These are phyloP conservation scores for Amblyjoppa proteus DNA, from an alignment of 2,888 invertebrate genomes.

Conservation along the genomic window DNA sequence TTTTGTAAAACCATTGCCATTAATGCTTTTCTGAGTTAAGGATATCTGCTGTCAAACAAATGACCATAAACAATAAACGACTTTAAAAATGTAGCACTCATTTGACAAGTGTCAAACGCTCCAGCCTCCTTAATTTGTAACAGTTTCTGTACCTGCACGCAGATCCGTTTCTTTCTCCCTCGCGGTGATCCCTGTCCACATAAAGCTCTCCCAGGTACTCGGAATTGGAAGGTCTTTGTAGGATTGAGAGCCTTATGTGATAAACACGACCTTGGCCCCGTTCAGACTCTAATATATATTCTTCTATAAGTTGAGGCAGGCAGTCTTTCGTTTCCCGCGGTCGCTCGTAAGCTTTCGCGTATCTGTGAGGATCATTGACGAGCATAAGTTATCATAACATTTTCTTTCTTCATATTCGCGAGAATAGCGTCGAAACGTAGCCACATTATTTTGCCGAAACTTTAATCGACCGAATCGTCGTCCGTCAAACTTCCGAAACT, in stretches of 20 bases:
- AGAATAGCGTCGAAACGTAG: too few relatives aligned
- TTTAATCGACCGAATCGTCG: too few relatives aligned
- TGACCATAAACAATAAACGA: too few relatives aligned
- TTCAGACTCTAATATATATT: conserved; percentile 95
- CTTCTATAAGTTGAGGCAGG: conserved; percentile 93
- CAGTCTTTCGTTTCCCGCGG: conserved; percentile 90
- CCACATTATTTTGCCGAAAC: too few relatives aligned
- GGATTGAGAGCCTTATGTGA: conserved; percentile 94
- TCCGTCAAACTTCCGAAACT: too few relatives aligned
- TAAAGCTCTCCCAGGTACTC: conserved; percentile 96
- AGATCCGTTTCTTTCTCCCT: conserved; percentile 92
- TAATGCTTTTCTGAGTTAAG: too few relatives aligned
- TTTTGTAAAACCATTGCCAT: too few relatives aligned
- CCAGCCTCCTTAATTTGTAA: not conserved
- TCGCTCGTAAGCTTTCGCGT: conserved; percentile 87
- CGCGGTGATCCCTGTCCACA: conserved; percentile 93
- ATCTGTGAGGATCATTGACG: conserved; percentile 75
- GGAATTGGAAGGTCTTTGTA: conserved; percentile 94
- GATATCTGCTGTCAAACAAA: too few relatives aligned
- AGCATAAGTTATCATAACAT: not conserved
- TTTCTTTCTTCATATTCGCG: not conserved
- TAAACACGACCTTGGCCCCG: conserved; percentile 90
- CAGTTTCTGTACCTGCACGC: conserved; percentile 89
- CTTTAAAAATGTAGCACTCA: too few relatives aligned
- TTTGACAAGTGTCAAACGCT: too few relatives aligned